These are phyloP conservation scores for Tetragonula clypearis DNA, from an alignment of 1,140 invertebrate genomes.

Conservation along the genomic window DNA sequence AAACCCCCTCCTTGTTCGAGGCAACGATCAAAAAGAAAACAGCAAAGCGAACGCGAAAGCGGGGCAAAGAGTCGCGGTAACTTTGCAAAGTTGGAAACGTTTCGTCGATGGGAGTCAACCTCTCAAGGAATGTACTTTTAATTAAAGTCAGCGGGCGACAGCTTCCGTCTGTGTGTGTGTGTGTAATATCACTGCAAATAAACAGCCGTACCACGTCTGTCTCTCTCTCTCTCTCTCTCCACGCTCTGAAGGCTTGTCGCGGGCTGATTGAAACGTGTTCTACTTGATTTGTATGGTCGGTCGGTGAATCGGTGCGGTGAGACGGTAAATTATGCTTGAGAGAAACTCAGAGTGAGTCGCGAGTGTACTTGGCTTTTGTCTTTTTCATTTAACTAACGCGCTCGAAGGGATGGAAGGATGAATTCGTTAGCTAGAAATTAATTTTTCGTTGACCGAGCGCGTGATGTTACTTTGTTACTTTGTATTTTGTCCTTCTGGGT, in stretches of 20 bases:
- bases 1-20: neutral
- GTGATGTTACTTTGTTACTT: too few relatives aligned
- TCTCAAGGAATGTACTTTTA: slow-evolving; percentile 48
- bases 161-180: neutral
- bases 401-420: too few relatives aligned
- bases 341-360: neutral
- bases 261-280: slow-evolving; percentile 24
- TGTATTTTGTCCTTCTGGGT: too few relatives aligned
- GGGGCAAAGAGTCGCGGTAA: slow-evolving; percentile 6
- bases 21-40: neutral
- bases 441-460: too few relatives aligned
- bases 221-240: neutral
- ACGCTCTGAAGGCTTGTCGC: neutral
- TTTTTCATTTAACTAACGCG: too few relatives aligned
- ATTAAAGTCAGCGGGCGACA: slow-evolving; percentile 35
- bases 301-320: neutral
- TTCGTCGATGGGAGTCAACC: neutral
- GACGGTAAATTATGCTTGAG: neutral
- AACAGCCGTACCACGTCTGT: slow-evolving; percentile 6
- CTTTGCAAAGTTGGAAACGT: slow-evolving; percentile 6
- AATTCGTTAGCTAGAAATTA: too few relatives aligned
- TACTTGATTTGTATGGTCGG: neutral
- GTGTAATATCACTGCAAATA: slow-evolving; percentile 32
- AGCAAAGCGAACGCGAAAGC: neutral
- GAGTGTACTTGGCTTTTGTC: too few relatives aligned